A percentile compares a stretch with the other conserved stretches of the same genome.
Conservation (phyloP, 2,888 invertebrate species). For the Ferdinandea cuprea region DNA sequence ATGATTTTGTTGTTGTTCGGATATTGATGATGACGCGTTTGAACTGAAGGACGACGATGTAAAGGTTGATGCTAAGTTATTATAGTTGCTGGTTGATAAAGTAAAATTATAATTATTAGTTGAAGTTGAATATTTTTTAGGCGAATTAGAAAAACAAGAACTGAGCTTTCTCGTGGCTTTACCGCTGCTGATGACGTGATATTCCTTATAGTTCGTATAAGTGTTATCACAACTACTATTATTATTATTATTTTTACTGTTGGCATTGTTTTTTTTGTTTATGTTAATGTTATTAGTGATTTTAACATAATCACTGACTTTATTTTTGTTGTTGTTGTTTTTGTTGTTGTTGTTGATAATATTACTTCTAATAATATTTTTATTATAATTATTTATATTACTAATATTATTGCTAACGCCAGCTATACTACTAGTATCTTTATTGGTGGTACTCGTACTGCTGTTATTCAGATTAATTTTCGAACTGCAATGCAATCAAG, state of each 20-base stretch:
- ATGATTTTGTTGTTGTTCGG: too few species aligned
- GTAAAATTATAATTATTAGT: constrained; percentile 62
- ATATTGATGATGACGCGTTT: constrained; percentile 51
- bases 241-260: constrained; percentile 62
- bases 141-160: constrained; percentile 41
- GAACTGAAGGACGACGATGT: constrained; percentile 63
- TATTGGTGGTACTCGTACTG: constrained; percentile 72
- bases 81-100: constrained; percentile 63
- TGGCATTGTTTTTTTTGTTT: constrained; percentile 62
- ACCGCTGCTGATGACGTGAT: constrained; percentile 42
- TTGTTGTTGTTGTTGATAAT: constrained; percentile 60
- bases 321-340: constrained; percentile 73
- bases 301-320: constrained; percentile 58
- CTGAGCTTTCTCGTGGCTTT: constrained; percentile 26
- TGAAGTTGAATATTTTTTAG: constrained; percentile 33
- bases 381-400: constrained; percentile 71
- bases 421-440: constrained; percentile 73
- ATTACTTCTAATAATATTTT: constrained; percentile 57
- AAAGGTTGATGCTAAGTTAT: constrained; percentile 61
- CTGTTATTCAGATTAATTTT: constrained; percentile 66
- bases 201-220: constrained; percentile 60
- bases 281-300: constrained; percentile 42
- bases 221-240: constrained; percentile 66
- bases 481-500: constrained; percentile 85
- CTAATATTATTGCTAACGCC: constrained; percentile 70